Evolutionary conservation across 2,797 vertebrate species (phyloP).

Genomic region (Crenichthys baileyi): DNA sequence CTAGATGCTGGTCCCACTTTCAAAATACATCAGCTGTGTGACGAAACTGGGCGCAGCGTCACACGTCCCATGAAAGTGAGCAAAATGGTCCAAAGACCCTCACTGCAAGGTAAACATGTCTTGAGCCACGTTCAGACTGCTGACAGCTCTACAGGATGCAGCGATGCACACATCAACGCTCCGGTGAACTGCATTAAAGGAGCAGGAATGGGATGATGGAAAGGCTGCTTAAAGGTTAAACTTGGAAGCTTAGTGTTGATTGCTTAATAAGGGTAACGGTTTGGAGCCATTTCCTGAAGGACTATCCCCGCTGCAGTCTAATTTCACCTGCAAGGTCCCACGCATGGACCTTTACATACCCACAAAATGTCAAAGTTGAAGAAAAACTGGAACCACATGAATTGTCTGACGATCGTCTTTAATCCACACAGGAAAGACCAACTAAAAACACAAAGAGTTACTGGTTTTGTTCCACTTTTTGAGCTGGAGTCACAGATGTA

Average conservation of each 20-base stretch:
- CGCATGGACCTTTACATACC: too few species aligned
- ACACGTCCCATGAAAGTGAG: slow-evolving; percentile 35
- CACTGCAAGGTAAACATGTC: background rate
- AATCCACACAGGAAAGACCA: too few species aligned
- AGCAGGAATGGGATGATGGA: background rate
- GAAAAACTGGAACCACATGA: background rate
- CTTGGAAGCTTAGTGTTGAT: background rate
- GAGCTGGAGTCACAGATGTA: too few species aligned
- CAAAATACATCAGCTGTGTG: slow-evolving; percentile 54
- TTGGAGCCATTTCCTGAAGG: background rate
- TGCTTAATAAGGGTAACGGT: too few species aligned
- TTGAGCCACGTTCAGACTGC: background rate
- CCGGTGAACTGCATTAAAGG: background rate
- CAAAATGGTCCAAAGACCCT: slow-evolving; percentile 26
- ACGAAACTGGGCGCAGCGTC: slow-evolving; percentile 17
- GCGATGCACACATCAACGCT: too few species aligned
- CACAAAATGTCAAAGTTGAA: background rate
- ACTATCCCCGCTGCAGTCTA: background rate
- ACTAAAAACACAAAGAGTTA: too few species aligned
- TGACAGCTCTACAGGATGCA: background rate
- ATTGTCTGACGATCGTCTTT: too few species aligned
- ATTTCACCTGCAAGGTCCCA: too few species aligned
- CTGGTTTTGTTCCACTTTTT: too few species aligned
- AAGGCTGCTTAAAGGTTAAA: background rate
- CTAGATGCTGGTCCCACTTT: slow-evolving; percentile 44